phyloP scores from a whole-genome alignment of 2,113 vertebrate genomes.

The Sceloporus tristichus region DNA sequence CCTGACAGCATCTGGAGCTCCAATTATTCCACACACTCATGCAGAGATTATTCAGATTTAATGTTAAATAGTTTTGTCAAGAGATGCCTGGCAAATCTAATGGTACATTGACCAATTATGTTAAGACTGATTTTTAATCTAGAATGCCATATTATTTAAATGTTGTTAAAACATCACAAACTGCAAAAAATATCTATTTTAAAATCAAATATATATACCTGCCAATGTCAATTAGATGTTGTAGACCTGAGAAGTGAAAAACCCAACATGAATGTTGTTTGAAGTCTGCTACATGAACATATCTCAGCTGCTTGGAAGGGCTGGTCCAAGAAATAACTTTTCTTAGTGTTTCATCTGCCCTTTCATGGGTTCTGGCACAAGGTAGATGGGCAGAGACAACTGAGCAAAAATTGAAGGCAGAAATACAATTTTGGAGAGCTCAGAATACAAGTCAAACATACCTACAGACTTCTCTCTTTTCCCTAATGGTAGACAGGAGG shows the following conservation, averaged over 20 bases:
- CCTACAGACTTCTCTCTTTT: neutral
- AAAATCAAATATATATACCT: neutral
- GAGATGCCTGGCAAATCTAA: neutral
- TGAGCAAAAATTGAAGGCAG: neutral
- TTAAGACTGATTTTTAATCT: neutral
- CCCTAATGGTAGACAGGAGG: neutral
- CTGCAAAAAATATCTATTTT: neutral
- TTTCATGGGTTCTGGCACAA: neutral
- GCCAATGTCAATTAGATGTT: neutral
- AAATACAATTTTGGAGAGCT: neutral
- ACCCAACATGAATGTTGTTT: neutral
- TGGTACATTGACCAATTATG: neutral
- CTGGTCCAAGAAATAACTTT: neutral
- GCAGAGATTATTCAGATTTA: neutral
- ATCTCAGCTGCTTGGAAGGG: neutral
- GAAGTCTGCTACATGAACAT: neutral
- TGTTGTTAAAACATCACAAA: neutral
- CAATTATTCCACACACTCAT: neutral
- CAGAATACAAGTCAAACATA: neutral
- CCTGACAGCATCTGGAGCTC: neutral
- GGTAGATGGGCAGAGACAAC: too few relatives aligned
- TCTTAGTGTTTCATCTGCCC: neutral
- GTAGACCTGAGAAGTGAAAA: neutral
- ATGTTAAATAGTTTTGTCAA: neutral
- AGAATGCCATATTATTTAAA: neutral